Base-by-base conservation (phyloP, 2,113 vertebrate species). In the Chionis minor region DNA sequence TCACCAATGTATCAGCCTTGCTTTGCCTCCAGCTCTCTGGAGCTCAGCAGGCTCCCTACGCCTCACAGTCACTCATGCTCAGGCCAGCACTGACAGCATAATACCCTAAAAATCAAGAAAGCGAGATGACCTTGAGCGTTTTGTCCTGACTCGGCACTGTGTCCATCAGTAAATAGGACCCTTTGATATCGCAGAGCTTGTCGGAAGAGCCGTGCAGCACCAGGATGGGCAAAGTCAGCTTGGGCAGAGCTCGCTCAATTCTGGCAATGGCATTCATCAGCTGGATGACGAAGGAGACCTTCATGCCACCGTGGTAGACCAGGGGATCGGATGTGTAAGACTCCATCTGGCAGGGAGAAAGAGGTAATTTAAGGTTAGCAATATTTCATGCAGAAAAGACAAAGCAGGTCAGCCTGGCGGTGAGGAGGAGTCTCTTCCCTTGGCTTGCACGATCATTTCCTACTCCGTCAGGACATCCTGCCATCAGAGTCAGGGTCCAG, bases 201-300 rank as follows among this genome's bases (percentile, higher is more conserved):
- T 99, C 99, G 0, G 95, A 97, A 2, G 98, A 98, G 19, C 99
- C 99, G 9, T 99, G 99, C 44, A 99, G 98, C 97, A 99, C 97
- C 92, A 99, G 92, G 97, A 99, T 98, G n/a, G 99, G 99, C 98
- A 99, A 97, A 30, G 95, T 98, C 96, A 99, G 98, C 97, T 96
- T 98, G 23, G 99, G 98, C 75, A 99, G 96, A 28, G 98, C 98
- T 58, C 96, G 98, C 94, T 99, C 98, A 6, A 99, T 99, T 81
- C 98, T 98, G 4, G 98, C 96, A 3, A 98, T 94, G 2, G 99
- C 99, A 2, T 98, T 98, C 96, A 99, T 98, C 94, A 99, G 69
- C 93, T 99, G 99, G 93, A 99, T 98, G 92, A 97, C 98, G 0
- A 99, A 99, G 19, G 98, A 99, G 26, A 99, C 98, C 28, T 98